Conservation (phyloP, 2,888 invertebrate genomes). For the Idaea dimidiata region DNA sequence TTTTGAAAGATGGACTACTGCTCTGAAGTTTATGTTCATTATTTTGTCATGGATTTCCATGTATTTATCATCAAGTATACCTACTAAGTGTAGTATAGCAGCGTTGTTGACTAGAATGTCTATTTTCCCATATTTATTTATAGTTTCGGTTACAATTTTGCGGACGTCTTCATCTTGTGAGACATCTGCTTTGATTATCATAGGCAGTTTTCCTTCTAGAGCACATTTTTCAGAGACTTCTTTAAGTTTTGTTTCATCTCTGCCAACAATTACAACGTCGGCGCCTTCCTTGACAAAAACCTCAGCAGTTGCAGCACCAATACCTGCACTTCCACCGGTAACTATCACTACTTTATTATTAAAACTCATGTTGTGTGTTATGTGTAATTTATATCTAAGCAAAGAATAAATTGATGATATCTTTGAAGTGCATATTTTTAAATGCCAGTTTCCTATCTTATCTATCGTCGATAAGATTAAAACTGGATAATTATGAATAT, state of each 20-base stretch:
- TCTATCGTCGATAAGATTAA: no score
- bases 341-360: slow-evolving; percentile 47
- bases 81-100: slow-evolving; percentile 27
- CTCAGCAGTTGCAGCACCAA: slow-evolving; percentile 83
- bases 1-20: slow-evolving; percentile 4
- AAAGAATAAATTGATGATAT: not conserved
- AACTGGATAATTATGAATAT: no score
- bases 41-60: slow-evolving; percentile 4
- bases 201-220: slow-evolving; percentile 25
- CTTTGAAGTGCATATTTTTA: no score
- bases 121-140: slow-evolving; percentile 38
- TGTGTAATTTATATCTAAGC: not conserved
- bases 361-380: slow-evolving; percentile 38
- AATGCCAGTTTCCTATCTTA: no score
- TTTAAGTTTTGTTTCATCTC: slow-evolving; percentile 83
- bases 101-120: slow-evolving; percentile 50
- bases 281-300: slow-evolving; percentile 83
- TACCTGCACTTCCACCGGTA: slow-evolving; percentile 83
- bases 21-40: slow-evolving; percentile 12
- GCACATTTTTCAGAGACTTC: slow-evolving; percentile 60
- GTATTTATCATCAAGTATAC: not conserved
- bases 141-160: slow-evolving; percentile 35
- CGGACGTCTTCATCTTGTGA: slow-evolving; percentile 38
- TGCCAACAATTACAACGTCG: slow-evolving; percentile 81
- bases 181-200: slow-evolving; percentile 42